Evolutionary conservation across 1,140 invertebrate species (phyloP).

Genomic region (Drosophila lowei): DNA sequence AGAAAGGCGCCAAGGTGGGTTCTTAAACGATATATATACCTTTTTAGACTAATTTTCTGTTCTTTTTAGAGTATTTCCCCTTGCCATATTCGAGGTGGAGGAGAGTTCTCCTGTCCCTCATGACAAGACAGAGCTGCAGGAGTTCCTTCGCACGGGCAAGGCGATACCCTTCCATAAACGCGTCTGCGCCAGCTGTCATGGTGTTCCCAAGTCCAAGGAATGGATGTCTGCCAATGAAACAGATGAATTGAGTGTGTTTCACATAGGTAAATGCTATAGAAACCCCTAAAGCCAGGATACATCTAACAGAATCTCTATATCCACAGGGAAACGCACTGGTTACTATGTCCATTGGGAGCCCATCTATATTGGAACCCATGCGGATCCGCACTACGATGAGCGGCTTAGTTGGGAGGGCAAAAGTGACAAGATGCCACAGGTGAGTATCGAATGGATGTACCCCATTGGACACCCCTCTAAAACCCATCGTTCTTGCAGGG

Average conservation of each 20-base stretch:
- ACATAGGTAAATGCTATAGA: conserved; percentile 87
- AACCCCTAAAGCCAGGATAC: neutral
- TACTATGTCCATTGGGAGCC: conserved; percentile 94
- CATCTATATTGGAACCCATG: conserved; percentile 93
- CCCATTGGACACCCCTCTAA: conserved; percentile 2
- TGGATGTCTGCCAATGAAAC: conserved; percentile 90
- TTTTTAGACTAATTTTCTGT: neutral
- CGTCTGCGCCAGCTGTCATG: conserved; percentile 94
- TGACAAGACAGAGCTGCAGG: conserved; percentile 89
- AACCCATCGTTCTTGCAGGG: conserved; percentile 86
- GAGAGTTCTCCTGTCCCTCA: conserved; percentile 85
- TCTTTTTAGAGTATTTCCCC: conserved; percentile 71
- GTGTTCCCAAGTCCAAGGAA: conserved; percentile 92
- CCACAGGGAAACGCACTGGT: conserved; percentile 89
- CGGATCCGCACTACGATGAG: conserved; percentile 94
- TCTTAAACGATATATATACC: neutral
- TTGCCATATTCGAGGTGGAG: conserved; percentile 82
- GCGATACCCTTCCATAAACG: conserved; percentile 96
- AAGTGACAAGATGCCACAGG: conserved; percentile 97
- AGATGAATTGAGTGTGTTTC: conserved; percentile 90
- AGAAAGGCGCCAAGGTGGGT: conserved; percentile 78
- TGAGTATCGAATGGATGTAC: conserved; percentile 70
- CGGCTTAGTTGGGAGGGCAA: conserved; percentile 94
- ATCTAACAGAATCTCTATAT: too few relatives aligned
- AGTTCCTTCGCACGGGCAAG: conserved; percentile 89